Percentiles rank a stretch among this genome's conserved stretches.
Evolutionary conservation across 2,113 vertebrate genomes (phyloP).

Genomic region (Sula dactylatra): DNA sequence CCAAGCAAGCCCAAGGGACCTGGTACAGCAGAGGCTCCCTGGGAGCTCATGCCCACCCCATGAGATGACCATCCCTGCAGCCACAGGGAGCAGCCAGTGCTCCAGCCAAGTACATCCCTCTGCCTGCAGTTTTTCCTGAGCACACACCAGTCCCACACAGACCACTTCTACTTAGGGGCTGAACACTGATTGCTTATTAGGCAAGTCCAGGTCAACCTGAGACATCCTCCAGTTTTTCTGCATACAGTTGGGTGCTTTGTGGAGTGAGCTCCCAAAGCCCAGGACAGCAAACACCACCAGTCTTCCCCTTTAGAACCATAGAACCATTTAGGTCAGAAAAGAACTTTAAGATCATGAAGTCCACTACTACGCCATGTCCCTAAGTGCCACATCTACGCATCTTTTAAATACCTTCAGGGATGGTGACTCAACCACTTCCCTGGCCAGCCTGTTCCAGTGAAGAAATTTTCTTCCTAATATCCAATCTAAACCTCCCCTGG

Average conservation of each 20-base stretch:
- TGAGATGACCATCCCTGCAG: neutral
- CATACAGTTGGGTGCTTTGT: neutral
- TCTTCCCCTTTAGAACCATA: neutral
- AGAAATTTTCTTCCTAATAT: neutral
- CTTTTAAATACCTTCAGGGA: neutral
- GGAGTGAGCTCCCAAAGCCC: neutral
- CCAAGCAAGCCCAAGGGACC: neutral
- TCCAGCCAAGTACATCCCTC: neutral
- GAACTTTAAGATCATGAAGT: neutral
- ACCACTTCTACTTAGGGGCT: neutral
- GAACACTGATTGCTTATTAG: neutral
- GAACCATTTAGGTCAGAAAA: neutral
- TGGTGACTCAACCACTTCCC: neutral
- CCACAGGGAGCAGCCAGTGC: neutral
- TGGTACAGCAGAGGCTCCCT: neutral
- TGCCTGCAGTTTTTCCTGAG: neutral
- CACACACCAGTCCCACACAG: neutral
- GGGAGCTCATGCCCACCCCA: neutral
- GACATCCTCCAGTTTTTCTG: neutral
- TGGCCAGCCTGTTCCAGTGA: neutral
- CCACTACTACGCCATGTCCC: neutral
- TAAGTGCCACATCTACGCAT: fast-evolving
- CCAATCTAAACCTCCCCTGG: neutral
- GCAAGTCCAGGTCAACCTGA: neutral
- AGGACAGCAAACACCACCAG: neutral